Conservation (phyloP, 1,140 invertebrate species). For the Cotesia vestalis region DNA sequence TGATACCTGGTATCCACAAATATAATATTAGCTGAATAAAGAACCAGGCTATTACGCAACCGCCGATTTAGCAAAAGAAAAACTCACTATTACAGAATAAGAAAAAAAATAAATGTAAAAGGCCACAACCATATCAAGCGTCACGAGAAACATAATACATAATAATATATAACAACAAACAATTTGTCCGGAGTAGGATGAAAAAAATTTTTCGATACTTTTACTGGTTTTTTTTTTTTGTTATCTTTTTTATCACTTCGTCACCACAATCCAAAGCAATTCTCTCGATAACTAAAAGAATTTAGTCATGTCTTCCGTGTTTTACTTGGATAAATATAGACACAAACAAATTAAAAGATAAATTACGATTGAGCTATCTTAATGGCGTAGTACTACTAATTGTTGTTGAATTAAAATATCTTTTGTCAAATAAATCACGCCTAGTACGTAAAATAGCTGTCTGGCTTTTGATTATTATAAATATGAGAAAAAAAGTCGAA, state of each 20-base stretch:
- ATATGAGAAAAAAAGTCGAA: no score
- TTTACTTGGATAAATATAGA: no score
- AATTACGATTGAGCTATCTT: no score
- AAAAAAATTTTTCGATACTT: neutral
- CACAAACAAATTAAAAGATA: no score
- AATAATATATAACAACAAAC: neutral
- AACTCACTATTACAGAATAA: neutral
- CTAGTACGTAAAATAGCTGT: no score
- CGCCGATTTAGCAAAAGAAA: constrained; percentile 31
- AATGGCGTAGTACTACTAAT: no score
- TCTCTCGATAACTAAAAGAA: no score
- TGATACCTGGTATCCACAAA: constrained; percentile 20
- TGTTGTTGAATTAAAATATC: no score
- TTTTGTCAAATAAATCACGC: no score
- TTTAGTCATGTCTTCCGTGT: no score
- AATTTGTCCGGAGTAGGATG: neutral
- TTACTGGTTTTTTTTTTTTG: neutral
- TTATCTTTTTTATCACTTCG: neutral
- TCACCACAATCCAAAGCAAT: neutral
- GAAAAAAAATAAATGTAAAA: neutral
- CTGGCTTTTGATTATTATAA: no score
- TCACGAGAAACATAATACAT: constrained; percentile 1
- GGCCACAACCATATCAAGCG: constrained; percentile 33
- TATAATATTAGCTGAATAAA: constrained; percentile 32
- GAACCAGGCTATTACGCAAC: constrained; percentile 40